Percentiles rank a stretch among this genome's conserved stretches.
Evolutionary conservation across 2,888 invertebrate species (phyloP).

Genomic region (Unio delphinus): DNA sequence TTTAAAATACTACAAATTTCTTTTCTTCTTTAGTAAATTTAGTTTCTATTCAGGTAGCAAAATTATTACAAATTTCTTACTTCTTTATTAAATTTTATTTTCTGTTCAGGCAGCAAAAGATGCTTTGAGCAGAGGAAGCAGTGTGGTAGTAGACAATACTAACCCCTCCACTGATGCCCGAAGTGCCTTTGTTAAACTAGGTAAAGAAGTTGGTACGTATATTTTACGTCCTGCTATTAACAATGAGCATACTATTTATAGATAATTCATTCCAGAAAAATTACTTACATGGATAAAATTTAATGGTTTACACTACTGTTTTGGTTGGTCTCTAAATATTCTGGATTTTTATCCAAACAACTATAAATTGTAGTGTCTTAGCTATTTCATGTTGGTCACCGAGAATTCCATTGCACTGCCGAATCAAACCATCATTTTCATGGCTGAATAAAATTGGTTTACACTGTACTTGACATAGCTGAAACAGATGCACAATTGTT

Average conservation of each 20-base stretch:
- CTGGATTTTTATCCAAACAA: too few relatives aligned
- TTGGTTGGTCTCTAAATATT: too few relatives aligned
- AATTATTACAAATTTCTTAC: neutral
- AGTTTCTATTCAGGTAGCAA: neutral
- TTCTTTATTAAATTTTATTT: constrained; percentile 3
- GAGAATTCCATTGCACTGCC: too few relatives aligned
- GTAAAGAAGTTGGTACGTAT: constrained; percentile 48
- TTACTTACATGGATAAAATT: neutral
- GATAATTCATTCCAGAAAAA: neutral
- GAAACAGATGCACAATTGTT: too few relatives aligned
- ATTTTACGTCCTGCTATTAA: neutral
- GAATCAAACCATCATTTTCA: too few relatives aligned
- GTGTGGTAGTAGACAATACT: constrained; percentile 69
- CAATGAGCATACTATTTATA: neutral
- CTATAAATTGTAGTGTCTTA: too few relatives aligned
- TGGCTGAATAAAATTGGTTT: too few relatives aligned
- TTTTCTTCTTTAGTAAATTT: neutral
- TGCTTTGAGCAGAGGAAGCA: constrained; percentile 58
- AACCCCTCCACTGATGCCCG: constrained; percentile 58
- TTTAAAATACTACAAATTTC: too few relatives aligned
- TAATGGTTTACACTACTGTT: too few relatives aligned
- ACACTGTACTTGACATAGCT: too few relatives aligned
- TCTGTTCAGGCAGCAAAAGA: constrained; percentile 52
- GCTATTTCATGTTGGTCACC: too few relatives aligned
- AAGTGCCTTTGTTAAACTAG: constrained; percentile 54